phyloP scores from a whole-genome alignment of 2,888 invertebrate genomes.

The Cylloceria caligata region DNA sequence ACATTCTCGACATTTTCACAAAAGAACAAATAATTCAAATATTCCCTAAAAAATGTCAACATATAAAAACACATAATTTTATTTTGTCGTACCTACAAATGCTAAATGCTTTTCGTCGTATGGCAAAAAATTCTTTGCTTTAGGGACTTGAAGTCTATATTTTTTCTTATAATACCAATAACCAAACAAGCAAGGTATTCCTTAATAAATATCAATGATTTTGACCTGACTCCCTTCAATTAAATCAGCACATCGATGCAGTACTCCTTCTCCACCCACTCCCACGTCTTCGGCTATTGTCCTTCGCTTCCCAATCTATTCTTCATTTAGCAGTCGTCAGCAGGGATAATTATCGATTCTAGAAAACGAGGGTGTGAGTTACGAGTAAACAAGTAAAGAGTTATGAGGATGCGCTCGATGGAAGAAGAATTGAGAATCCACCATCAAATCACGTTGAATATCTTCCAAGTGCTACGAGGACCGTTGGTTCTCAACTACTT shows the following conservation, averaged over 20 bases:
- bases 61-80: no score
- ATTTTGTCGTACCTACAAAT: no score
- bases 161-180: no score
- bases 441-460: constrained; percentile 5
- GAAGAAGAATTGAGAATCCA: constrained; percentile 2
- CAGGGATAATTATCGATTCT: constrained; percentile 43
- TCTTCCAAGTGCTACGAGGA: neutral
- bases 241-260: constrained; percentile 36
- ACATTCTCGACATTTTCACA: no score
- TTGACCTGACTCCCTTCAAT: no score
- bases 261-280: neutral
- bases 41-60: no score
- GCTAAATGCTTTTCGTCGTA: no score
- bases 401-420: neutral
- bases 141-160: no score
- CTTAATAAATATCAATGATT: no score
- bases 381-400: constrained; percentile 2
- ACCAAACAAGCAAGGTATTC: no score
- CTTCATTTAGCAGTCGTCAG: constrained; percentile 47
- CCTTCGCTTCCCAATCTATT: constrained; percentile 3
- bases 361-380: constrained; percentile 1
- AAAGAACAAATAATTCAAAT: no score
- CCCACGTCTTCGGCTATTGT: constrained; percentile 10
- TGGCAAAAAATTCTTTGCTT: no score
- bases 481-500: constrained; percentile 9